Evolutionary conservation across 2,113 vertebrate species (phyloP), one percentile per base, ranked within the genome.

Genomic region (Deroptyus accipitrinus): DNA sequence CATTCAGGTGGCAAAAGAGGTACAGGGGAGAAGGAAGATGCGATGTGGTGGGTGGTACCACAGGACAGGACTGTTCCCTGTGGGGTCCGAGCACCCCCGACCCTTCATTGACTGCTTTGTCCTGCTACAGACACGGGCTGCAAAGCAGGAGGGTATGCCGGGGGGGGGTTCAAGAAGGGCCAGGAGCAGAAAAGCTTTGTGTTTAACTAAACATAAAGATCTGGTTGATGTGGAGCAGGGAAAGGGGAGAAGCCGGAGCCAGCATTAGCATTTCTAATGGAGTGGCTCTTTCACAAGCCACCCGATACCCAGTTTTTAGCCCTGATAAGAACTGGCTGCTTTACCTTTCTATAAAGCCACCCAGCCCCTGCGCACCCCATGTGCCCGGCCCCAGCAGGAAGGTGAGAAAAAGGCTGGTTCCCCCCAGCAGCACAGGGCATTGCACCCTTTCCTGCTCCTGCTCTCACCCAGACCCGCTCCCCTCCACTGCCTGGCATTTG

Each of bases 181-280:
- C 11, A 12, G 25, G 51, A 67, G 87, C 27, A 1, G 3, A 30
- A 5, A n/a, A 51, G 27, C 10, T n/a, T 25, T 8, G 46, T 3
- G 4, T 57, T 73, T 64, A 52, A 37, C 11, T 81, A 42, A 73
- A 63, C 77, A 35, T 61, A 37, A 14, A 33, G 80, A 41, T 18
- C 48, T 4, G 33, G 51, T 76, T 80, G 76, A 30, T 52, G 81
- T 1, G 69, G 75, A 57, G 9, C 0, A 42, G 9, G 33, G 80
- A 61, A 73, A 83, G 19, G n/a, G 54, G 41, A 84, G 70, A 59
- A 69, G 46, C 41, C 3, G 57, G 37, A 87, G 66, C 19, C 61
- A 44, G 15, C 41, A 44, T 83, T 42, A 87, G 82, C 90, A 85
- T 96, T 93, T 89, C 92, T 90, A 92, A 83, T 44, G 41, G 31